A percentile compares a stretch with the other conserved stretches of the same genome.
phyloP scores from a whole-genome alignment of 2,888 invertebrate genomes.

The Hyalella azteca region DNA sequence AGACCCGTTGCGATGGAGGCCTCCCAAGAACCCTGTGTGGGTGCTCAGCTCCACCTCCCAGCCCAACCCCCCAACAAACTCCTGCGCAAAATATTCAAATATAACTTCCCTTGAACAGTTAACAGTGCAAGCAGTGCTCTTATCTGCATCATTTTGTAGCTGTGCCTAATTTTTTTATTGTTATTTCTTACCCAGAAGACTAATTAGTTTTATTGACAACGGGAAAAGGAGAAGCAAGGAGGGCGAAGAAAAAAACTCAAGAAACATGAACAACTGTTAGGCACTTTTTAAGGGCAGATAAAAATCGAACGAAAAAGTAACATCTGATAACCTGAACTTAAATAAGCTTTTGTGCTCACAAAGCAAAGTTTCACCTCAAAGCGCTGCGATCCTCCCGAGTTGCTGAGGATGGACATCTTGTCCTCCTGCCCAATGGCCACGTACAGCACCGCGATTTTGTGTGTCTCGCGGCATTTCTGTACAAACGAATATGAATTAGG shows the following conservation, averaged over 20 bases:
- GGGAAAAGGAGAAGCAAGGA: no score
- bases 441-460: slow-evolving; percentile 97
- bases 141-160: no score
- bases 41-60: slow-evolving; percentile 82
- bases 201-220: no score
- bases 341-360: no score
- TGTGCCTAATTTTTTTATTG: no score
- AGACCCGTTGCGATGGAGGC: slow-evolving; percentile 85
- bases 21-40: slow-evolving; percentile 94
- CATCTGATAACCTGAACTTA: no score
- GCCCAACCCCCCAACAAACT: slow-evolving; percentile 63
- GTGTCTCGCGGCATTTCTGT: slow-evolving; percentile 83
- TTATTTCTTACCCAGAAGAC: no score
- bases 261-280: not conserved
- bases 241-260: not conserved
- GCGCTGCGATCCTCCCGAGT: slow-evolving; percentile 87
- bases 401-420: slow-evolving; percentile 89
- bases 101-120: no score
- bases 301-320: no score
- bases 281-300: no score
- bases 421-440: slow-evolving; percentile 98
- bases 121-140: no score
- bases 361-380: slow-evolving; percentile 75
- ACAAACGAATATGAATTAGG: no score
- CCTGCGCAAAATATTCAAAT: slow-evolving; percentile 41